Percentiles rank a stretch among this genome's conserved stretches.
phyloP scores from a whole-genome alignment of 92 coral and sea anemone genomes.

The Bergia sp. region DNA sequence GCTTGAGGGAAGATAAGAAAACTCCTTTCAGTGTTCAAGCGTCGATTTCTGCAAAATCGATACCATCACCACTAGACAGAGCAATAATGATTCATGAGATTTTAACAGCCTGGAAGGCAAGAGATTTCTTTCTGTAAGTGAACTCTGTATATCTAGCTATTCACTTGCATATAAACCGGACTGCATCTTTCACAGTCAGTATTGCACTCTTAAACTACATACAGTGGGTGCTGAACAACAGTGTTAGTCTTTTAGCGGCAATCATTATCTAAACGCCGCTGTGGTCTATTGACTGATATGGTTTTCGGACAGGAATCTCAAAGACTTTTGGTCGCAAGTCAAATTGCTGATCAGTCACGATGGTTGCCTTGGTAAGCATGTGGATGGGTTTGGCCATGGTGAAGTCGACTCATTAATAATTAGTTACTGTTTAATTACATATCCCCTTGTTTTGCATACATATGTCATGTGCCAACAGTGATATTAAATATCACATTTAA shows the following conservation, averaged over 20 bases:
- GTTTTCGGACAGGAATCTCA: not conserved
- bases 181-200: not conserved
- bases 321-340: constrained; percentile 41
- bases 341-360: constrained; percentile 22
- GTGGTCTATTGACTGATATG: not conserved
- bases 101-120: not conserved
- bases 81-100: not conserved
- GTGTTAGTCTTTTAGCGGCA: not conserved
- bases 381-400: constrained; percentile 11
- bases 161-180: not conserved
- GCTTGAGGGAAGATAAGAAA: not conserved
- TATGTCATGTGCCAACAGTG: constrained; percentile 9
- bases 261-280: not conserved
- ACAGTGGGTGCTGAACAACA: no score
- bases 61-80: not conserved
- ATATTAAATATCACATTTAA: constrained; percentile 9
- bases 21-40: not conserved
- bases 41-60: not conserved
- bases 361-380: constrained; percentile 47
- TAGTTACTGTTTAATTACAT: constrained; percentile 30
- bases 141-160: not conserved
- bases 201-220: not conserved
- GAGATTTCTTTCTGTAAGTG: not conserved
- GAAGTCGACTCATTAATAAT: constrained; percentile 29
- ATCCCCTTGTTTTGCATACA: constrained; percentile 33